Percentiles rank a stretch among this genome's conserved stretches.
Conservation (phyloP, 2,888 invertebrate genomes). For the Pachymerium ferrugineum region DNA sequence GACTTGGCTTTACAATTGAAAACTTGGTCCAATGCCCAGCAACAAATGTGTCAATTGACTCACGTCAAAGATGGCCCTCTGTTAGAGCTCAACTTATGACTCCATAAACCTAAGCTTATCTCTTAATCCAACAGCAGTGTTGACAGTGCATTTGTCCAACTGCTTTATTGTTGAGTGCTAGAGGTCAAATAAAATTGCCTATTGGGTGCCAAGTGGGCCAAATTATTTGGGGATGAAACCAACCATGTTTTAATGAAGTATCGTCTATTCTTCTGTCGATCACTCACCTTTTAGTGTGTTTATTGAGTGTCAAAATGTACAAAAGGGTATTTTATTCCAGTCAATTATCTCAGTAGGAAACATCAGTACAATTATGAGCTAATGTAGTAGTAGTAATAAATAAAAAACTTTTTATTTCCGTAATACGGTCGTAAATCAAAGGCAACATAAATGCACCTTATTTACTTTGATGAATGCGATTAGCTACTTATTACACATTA, state of each 20-base stretch:
- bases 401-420: neutral
- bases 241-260: neutral
- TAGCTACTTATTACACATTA: no score
- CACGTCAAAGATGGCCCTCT: neutral
- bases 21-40: neutral
- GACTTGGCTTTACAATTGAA: neutral
- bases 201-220: constrained; percentile 8
- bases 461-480: neutral
- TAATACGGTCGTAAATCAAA: neutral
- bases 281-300: neutral
- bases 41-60: constrained; percentile 6
- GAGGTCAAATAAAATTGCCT: neutral
- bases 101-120: constrained; percentile 22
- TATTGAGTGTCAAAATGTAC: neutral
- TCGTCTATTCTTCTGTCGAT: neutral
- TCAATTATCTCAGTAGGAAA: constrained; percentile 11
- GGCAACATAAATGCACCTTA: neutral
- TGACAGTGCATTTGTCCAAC: constrained; percentile 24
- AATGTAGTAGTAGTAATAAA: neutral
- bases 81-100: constrained; percentile 1
- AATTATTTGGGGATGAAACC: neutral
- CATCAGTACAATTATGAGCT: neutral
- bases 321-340: neutral
- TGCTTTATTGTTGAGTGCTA: constrained; percentile 19
- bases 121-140: constrained; percentile 27